Evolutionary conservation across 2,797 vertebrate genomes (phyloP).

Genomic region (Malurus leucopterus): DNA sequence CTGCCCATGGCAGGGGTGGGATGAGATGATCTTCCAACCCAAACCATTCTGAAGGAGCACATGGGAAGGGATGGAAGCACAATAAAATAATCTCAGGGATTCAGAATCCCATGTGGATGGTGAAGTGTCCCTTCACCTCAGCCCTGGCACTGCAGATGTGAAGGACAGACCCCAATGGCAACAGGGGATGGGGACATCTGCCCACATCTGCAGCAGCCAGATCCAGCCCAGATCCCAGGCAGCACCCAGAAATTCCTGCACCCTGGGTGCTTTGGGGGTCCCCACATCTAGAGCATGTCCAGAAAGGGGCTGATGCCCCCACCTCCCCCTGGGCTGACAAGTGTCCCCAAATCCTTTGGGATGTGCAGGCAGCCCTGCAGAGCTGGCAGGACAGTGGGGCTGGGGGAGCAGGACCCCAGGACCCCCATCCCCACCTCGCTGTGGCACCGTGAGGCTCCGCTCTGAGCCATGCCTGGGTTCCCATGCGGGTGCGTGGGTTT

Average conservation of each 20-base stretch:
- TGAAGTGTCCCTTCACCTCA: background rate
- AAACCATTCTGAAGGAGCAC: background rate
- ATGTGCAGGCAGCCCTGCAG: background rate
- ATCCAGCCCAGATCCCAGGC: background rate
- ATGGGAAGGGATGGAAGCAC: rapidly evolving
- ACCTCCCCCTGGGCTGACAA: rapidly evolving
- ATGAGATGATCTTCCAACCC: rapidly evolving
- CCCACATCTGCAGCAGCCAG: background rate
- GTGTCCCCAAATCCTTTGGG: background rate
- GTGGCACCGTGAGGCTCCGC: rapidly evolving
- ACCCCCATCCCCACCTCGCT: rapidly evolving
- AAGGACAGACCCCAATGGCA: background rate
- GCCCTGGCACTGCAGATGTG: background rate
- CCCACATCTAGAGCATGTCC: background rate
- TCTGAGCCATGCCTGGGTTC: rapidly evolving
- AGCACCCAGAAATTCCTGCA: background rate
- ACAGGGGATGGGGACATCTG: background rate
- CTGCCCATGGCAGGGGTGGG: background rate
- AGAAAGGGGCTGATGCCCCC: background rate
- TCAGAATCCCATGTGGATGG: background rate
- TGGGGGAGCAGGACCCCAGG: rapidly evolving
- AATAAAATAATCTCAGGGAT: background rate
- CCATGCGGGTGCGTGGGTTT: background rate
- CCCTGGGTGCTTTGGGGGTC: background rate
- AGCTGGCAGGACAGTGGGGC: background rate